Evolutionary conservation across 2,888 invertebrate genomes (phyloP), one percentile per base, ranked within the genome.

Genomic region (Tineola bisselliella): DNA sequence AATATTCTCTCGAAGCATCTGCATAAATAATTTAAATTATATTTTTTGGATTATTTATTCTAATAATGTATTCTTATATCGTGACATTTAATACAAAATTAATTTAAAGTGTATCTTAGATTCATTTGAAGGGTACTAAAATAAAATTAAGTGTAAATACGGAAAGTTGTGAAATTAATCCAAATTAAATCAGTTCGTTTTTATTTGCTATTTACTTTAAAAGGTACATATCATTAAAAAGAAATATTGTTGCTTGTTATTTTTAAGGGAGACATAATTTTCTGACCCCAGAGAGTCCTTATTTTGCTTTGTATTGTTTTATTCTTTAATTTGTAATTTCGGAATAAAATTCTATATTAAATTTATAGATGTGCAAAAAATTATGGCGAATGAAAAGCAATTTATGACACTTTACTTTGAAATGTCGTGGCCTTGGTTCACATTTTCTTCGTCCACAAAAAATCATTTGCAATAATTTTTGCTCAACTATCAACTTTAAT

Each of bases 81-180:
- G 38, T 38, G 38, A 38, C 38, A 38, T n/a, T 10, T 38, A 38
- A 6, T 38, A 38, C 48, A 15, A 48, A 15, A 25, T 25, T 43
- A 43, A 43, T 43, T 54, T 15, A 48, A 54, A 61, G 69, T 68
- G 68, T 67, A 68, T 67, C 75, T 79, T 76, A 73, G 76, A 77
- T 81, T 81, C 74, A 77, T 81, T 78, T 77, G 68, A 74, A 78
- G 48, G 48, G 48, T 48, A 48, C 48, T 48, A 48, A 48, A 48
- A 48, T 48, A 48, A 17, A 48, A 48, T 15, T 48, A 48, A 13
- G 48, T 48, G 48, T 48, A 48, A 48, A 48, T 48, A 48, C 17
- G 48, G n/a, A 38, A 38, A 48, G 10, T 15, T 48, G 48, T 48
- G 48, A 48, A 48, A 17, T 5, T 48, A 17, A 15, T 17, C 15